Evolutionary conservation across 1,140 invertebrate genomes (phyloP).

Genomic region (Goniozus legneri): DNA sequence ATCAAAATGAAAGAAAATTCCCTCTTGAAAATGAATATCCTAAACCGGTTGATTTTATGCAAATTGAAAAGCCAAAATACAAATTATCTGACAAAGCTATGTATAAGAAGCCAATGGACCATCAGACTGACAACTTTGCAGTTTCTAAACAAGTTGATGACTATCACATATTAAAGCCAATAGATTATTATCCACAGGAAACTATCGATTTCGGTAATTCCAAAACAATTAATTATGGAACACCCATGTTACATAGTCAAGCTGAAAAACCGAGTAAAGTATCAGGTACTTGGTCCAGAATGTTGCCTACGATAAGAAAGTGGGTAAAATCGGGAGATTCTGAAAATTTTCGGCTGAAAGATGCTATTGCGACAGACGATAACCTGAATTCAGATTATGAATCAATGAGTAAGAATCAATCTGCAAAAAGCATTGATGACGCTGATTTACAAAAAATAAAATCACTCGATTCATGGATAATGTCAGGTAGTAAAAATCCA

Average conservation of each 20-base stretch:
- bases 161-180: neutral
- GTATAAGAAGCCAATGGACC: neutral
- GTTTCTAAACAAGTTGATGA: constrained; percentile 5
- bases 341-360: no score
- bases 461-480: neutral
- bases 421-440: neutral
- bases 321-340: neutral
- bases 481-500: no score
- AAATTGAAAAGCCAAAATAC: constrained; percentile 9
- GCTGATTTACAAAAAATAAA: neutral
- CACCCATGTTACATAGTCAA: no score
- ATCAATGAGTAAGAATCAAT: neutral
- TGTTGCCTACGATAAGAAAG: constrained; percentile 22
- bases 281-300: constrained; percentile 19
- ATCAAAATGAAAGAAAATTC: neutral
- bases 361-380: no score
- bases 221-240: no score
- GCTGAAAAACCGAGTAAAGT: constrained; percentile 5
- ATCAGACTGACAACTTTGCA: neutral
- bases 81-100: neutral
- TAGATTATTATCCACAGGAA: neutral
- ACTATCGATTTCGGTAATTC: neutral
- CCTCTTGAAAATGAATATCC: neutral
- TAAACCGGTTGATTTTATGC: constrained; percentile 4
- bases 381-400: neutral